These are phyloP conservation scores for Drosophila nigrodunni DNA, from an alignment of 1,140 invertebrate species.

Conservation along the genomic window DNA sequence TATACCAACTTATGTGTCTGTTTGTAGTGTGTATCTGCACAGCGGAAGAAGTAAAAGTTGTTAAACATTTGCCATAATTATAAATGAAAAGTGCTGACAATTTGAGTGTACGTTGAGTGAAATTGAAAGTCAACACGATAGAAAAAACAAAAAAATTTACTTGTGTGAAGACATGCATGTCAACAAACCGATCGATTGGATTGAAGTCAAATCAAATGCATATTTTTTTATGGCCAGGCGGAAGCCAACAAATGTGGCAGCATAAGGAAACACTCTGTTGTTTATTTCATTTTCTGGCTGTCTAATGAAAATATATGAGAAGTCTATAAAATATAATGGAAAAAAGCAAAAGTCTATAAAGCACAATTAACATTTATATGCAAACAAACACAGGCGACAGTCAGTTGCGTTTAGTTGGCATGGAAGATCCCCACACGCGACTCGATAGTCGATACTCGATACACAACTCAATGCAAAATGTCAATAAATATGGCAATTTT, in stretches of 20 bases:
- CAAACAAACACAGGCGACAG: conserved; percentile 1
- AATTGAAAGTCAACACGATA: conserved; percentile 59
- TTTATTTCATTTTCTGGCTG: conserved; percentile 19
- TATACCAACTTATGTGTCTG: conserved; percentile 1
- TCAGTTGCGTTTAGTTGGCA: no score
- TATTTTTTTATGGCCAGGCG: conserved; percentile 44
- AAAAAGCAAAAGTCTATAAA: conserved; percentile 67
- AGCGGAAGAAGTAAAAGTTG: conserved; percentile 71
- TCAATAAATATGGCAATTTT: conserved; percentile 53
- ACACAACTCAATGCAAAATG: conserved; percentile 17
- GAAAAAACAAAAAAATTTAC: conserved; percentile 20
- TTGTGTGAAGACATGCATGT: conserved; percentile 10
- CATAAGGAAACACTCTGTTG: conserved; percentile 58
- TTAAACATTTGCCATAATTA: conserved; percentile 59
- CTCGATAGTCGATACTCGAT: background rate
- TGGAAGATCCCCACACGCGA: background rate
- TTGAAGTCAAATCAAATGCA: conserved; percentile 14
- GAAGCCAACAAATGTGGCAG: conserved; percentile 43
- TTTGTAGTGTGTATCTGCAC: conserved; percentile 32
- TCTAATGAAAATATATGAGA: conserved; percentile 52
- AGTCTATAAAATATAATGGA: conserved; percentile 35
- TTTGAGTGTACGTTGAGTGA: conserved; percentile 39
- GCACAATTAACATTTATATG: conserved; percentile 64
- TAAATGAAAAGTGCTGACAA: conserved; percentile 38
- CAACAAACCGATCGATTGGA: conserved; percentile 26